Conservation (phyloP, 2,113 vertebrate genomes). For the Geococcyx californianus region DNA sequence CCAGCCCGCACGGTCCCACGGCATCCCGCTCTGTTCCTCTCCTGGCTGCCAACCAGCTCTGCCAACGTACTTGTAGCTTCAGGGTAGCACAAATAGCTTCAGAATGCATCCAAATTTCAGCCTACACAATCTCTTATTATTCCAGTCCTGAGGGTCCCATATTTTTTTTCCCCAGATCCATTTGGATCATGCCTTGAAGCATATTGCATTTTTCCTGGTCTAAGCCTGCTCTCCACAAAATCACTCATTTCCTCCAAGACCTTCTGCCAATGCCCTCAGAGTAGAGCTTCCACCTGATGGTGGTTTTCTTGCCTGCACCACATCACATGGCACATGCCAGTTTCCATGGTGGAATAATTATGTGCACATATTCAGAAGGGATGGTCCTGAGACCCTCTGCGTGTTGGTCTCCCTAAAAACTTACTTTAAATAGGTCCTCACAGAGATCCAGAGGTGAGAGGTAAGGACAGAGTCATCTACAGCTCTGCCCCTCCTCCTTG, state of each 20-base stretch:
- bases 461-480: background rate
- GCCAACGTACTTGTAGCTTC: background rate
- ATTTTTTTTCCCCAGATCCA: background rate
- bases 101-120: background rate
- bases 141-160: background rate
- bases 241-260: background rate
- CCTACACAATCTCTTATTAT: background rate
- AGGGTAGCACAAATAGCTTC: background rate
- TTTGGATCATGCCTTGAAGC: background rate
- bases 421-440: background rate
- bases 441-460: background rate
- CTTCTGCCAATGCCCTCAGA: background rate
- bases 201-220: background rate
- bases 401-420: background rate
- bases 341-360: background rate
- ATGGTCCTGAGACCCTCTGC: background rate
- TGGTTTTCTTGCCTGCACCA: background rate
- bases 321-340: background rate
- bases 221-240: background rate
- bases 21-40: background rate
- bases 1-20: background rate
- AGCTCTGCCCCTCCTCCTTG: background rate
- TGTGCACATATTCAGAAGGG: background rate
- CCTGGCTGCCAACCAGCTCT: background rate
- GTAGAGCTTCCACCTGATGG: background rate